A percentile compares a stretch with the other conserved stretches of the same genome.
Evolutionary conservation across 2,797 vertebrate species (phyloP).

Genomic region (Arrhamphus sclerolepis): DNA sequence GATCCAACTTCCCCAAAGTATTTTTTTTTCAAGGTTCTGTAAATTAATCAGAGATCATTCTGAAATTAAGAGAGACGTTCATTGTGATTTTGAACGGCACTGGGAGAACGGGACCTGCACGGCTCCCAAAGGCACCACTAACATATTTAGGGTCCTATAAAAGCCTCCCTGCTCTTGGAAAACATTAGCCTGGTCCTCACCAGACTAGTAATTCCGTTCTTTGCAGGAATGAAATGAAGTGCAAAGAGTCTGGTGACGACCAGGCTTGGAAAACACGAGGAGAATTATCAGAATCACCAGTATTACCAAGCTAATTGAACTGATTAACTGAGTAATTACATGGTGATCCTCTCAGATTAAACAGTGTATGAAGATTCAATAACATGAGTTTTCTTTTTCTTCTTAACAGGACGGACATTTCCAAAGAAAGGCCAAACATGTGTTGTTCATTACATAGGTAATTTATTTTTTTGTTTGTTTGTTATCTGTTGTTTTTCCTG

Average conservation of each 20-base stretch:
- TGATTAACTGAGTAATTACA: background rate
- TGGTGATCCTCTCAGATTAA: conserved; percentile 25
- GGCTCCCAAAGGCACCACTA: too few species aligned
- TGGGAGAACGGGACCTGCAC: too few species aligned
- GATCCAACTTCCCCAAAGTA: background rate
- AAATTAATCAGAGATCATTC: background rate
- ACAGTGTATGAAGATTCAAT: conserved; percentile 12
- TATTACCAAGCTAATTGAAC: conserved; percentile 21
- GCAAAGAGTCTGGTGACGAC: too few species aligned
- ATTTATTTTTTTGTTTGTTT: conserved; percentile 36
- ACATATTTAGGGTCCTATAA: too few species aligned
- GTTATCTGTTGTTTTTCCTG: background rate
- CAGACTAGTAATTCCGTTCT: too few species aligned
- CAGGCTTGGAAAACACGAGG: too few species aligned
- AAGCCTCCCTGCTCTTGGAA: too few species aligned
- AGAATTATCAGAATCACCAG: too few species aligned
- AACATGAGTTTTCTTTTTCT: conserved; percentile 34
- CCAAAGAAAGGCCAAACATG: conserved; percentile 99
- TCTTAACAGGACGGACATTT: conserved; percentile 92
- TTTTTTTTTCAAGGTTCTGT: background rate
- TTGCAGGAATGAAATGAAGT: too few species aligned
- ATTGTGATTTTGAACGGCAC: background rate
- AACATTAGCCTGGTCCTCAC: too few species aligned
- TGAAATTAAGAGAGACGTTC: background rate
- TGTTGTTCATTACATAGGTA: conserved; percentile 99